Conservation (phyloP, 2,113 vertebrate genomes). For the Seriola dumerili region DNA sequence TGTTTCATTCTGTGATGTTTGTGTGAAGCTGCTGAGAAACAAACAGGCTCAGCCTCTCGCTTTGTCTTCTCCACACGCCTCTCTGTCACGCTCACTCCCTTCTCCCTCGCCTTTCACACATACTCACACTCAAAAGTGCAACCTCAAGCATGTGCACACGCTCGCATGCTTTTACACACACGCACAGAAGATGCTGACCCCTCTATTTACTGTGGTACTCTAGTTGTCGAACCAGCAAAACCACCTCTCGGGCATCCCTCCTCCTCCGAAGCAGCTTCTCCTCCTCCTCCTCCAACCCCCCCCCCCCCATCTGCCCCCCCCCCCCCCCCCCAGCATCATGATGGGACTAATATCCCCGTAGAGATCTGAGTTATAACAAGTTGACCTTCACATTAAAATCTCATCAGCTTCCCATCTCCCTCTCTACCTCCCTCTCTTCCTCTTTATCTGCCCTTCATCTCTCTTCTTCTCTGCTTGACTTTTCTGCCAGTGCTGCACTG, state of each 20-base stretch:
- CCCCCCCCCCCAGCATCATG: conserved; percentile 47
- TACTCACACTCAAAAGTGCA: conserved; percentile 56
- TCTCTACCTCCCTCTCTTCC: conserved; percentile 57
- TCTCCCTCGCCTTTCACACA: conserved; percentile 60
- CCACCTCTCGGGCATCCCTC: conserved; percentile 53
- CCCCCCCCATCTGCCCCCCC: conserved; percentile 18
- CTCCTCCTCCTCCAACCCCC: conserved; percentile 15
- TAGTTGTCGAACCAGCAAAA: conserved; percentile 81
- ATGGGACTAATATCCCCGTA: conserved; percentile 74
- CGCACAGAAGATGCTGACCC: conserved; percentile 75
- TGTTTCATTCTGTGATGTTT: conserved; percentile 53
- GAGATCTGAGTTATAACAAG: conserved; percentile 80
- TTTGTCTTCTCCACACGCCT: conserved; percentile 52
- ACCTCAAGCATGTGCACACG: conserved; percentile 48
- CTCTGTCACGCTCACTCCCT: conserved; percentile 47
- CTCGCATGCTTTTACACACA: conserved; percentile 8
- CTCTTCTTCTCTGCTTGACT: conserved; percentile 41
- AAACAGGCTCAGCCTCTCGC: conserved; percentile 45
- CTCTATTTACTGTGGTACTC: conserved; percentile 66
- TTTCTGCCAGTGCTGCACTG: conserved; percentile 46
- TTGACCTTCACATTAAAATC: conserved; percentile 85
- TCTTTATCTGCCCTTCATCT: conserved; percentile 66
- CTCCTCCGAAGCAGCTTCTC: conserved; percentile 38
- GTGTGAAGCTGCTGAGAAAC: conserved; percentile 51
- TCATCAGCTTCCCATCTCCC: conserved; percentile 75